Evolutionary conservation across 2,888 invertebrate genomes (phyloP), one percentile per base, ranked within the genome.

Genomic region (Euphydryas editha): DNA sequence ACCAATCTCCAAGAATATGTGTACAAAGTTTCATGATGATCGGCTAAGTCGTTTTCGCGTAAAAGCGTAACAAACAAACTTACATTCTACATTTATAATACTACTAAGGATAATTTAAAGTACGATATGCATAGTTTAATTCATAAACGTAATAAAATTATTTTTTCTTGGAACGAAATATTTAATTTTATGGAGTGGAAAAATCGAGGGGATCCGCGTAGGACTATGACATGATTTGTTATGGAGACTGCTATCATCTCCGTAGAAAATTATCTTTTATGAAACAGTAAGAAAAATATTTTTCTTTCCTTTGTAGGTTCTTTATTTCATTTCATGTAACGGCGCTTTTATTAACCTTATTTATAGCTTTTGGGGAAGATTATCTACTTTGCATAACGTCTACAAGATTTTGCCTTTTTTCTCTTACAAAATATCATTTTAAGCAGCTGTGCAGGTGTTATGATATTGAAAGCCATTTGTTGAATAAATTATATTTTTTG

Each of bases 171-270:
- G 62, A 76, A 73, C 75, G 80, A 80, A 83, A 87, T 85, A 86
- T 87, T 87, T 87, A 88, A 88, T 88, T 89, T 89, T 86, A 89
- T 90, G 87, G 87, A 81, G 85, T 85, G 89, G 90, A 90, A 90
- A 87, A 86, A 75, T 75, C 61, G 77, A 78, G 81, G 84, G 83
- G 82, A 74, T 67, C 72, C 75, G 72, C 72, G 73, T 79, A 78
- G 80, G 85, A 88, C 88, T 88, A 88, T 85, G 81, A 80, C 75
- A 88, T 88, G 88, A 88, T 88, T 89, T 89, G 88, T 89, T 83
- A 81, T 84, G 69, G 76, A 70, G 78, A 79, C 76, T 80, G 82
- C 81, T 84, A 83, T 78, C 77, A 80, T 83, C 81, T 82, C 70
- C 67, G 75, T 76, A 76, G 78, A 78, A 82, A 79, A 82, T 80